Percentiles rank a stretch among this genome's conserved stretches.
phyloP scores from a whole-genome alignment of 2,113 vertebrate genomes.

The Antennarius striatus region DNA sequence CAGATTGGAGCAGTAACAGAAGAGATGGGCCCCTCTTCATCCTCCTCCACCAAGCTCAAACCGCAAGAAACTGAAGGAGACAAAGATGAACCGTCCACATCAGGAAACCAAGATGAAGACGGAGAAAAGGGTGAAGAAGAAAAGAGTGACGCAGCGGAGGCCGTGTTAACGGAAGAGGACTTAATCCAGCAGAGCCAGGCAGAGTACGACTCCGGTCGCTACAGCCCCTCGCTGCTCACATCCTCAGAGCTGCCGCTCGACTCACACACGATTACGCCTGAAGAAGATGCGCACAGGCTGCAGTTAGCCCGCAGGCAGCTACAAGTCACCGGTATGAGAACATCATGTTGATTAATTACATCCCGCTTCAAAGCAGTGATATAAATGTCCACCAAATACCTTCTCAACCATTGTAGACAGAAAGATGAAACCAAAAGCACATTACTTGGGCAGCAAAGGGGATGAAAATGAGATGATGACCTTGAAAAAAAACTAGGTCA shows the following conservation, averaged over 20 bases:
- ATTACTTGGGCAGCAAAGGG: neutral
- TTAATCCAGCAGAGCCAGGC: slow-evolving; percentile 97
- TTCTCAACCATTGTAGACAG: no score
- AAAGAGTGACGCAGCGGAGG: slow-evolving; percentile 81
- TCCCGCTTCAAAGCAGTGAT: no score
- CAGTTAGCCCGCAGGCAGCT: slow-evolving; percentile 89
- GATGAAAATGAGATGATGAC: no score
- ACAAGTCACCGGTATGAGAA: slow-evolving; percentile 87
- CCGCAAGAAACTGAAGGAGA: slow-evolving; percentile 15
- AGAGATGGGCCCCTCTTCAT: slow-evolving; percentile 45
- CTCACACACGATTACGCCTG: slow-evolving; percentile 85
- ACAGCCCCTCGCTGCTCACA: slow-evolving; percentile 89
- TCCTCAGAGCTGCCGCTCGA: slow-evolving; percentile 90
- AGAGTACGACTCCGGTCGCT: slow-evolving; percentile 91
- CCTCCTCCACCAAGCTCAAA: slow-evolving; percentile 29
- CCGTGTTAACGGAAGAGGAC: slow-evolving; percentile 95
- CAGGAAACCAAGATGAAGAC: slow-evolving; percentile 29
- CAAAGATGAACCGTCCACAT: slow-evolving; percentile 43
- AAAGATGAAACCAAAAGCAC: neutral
- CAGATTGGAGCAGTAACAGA: slow-evolving; percentile 7
- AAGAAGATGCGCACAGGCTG: slow-evolving; percentile 88
- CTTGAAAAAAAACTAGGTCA: no score
- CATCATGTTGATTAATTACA: no score
- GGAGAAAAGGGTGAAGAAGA: slow-evolving; percentile 37
- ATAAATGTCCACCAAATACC: no score